phyloP scores from a whole-genome alignment of 2,888 invertebrate species.

The Urechis unicinctus region DNA sequence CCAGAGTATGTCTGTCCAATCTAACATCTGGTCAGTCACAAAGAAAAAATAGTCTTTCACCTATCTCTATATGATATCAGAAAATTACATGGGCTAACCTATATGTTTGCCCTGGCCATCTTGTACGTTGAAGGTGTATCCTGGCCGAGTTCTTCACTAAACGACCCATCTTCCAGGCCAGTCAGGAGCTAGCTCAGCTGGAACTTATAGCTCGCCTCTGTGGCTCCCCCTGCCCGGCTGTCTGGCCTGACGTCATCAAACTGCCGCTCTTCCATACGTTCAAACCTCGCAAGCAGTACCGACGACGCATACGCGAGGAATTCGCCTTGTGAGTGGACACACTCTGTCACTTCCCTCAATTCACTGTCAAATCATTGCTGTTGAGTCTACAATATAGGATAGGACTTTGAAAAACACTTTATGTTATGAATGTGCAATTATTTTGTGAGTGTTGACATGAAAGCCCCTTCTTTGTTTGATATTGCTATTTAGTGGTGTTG shows the following conservation, averaged over 20 bases:
- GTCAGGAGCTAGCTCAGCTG: conserved; percentile 83
- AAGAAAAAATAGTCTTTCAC: too few relatives aligned
- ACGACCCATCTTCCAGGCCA: conserved; percentile 93
- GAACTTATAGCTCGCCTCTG: conserved; percentile 90
- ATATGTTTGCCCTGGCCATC: background rate
- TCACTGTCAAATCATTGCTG: background rate
- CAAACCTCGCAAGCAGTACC: conserved; percentile 82
- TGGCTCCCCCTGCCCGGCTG: conserved; percentile 91
- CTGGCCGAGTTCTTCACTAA: conserved; percentile 94
- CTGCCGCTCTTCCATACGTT: conserved; percentile 86
- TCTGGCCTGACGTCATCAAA: conserved; percentile 93
- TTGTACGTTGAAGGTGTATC: conserved; percentile 64
- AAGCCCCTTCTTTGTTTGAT: background rate
- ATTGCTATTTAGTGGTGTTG: background rate
- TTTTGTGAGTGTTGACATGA: background rate
- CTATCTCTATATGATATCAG: too few relatives aligned
- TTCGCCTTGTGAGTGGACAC: conserved; percentile 70
- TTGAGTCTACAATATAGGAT: background rate
- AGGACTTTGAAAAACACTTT: too few relatives aligned
- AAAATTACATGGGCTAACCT: background rate
- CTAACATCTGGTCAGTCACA: too few relatives aligned
- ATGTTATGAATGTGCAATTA: too few relatives aligned
- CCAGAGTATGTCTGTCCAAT: too few relatives aligned
- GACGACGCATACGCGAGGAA: conserved; percentile 82
- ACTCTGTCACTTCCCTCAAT: background rate